Conservation (phyloP, 2,888 invertebrate genomes). For the Biston stratarius region DNA sequence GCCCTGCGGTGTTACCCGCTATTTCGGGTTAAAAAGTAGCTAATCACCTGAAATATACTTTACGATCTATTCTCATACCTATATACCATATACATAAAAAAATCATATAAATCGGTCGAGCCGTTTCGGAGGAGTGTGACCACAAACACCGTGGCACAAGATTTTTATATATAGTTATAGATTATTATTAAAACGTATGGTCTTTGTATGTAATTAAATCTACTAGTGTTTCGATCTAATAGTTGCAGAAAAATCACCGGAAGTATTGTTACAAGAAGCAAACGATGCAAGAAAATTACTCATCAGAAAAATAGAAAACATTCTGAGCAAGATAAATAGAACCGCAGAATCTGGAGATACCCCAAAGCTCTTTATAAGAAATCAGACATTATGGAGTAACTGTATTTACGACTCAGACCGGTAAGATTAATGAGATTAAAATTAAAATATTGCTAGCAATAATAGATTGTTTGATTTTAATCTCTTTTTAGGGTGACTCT, state of each 20-base stretch:
- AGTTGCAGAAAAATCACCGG: slow-evolving; percentile 50
- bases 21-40: too few species aligned
- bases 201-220: too few species aligned
- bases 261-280: slow-evolving; percentile 54
- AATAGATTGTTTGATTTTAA: slow-evolving; percentile 21
- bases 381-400: slow-evolving; percentile 82
- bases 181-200: too few species aligned
- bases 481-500: slow-evolving; percentile 70
- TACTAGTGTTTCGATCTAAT: neutral
- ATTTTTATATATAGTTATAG: too few species aligned
- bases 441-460: slow-evolving; percentile 24
- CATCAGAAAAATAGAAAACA: slow-evolving; percentile 75
- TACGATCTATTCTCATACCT: too few species aligned
- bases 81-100: too few species aligned
- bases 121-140: too few species aligned
- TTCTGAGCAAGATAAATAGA: slow-evolving; percentile 73
- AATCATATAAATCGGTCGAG: too few species aligned
- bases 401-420: slow-evolving; percentile 82
- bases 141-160: too few species aligned
- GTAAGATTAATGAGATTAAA: slow-evolving; percentile 58
- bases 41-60: too few species aligned
- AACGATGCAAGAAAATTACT: slow-evolving; percentile 59
- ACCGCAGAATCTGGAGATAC: slow-evolving; percentile 66
- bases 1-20: too few species aligned
- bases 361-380: slow-evolving; percentile 75